Evolutionary conservation across 2,113 vertebrate genomes (phyloP).

Genomic region (Platycercus adscitus): DNA sequence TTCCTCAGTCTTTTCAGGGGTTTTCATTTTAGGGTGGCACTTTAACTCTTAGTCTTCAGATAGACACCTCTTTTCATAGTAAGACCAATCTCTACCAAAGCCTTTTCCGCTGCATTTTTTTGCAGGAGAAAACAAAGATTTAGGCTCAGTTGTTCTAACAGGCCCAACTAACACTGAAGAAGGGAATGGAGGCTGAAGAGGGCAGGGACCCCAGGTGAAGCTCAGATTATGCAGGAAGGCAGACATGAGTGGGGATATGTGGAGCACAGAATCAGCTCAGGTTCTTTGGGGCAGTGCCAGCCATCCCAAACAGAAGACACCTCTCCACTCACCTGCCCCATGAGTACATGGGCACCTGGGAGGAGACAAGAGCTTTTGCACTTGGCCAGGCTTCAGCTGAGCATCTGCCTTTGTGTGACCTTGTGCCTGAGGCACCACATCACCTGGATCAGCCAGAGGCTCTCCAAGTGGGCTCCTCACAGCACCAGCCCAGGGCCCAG

Average conservation of each 20-base stretch:
- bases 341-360: background rate
- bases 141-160: background rate
- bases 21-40: background rate
- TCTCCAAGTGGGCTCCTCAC: background rate
- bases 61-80: background rate
- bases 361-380: background rate
- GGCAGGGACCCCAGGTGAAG: background rate
- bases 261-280: background rate
- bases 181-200: background rate
- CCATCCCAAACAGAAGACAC: accelerated
- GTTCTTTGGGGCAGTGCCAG: background rate
- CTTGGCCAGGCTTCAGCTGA: background rate
- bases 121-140: background rate
- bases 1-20: background rate
- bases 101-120: background rate
- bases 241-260: background rate
- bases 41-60: background rate
- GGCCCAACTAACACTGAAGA: background rate
- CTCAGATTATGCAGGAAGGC: background rate
- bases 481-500: background rate
- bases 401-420: background rate
- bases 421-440: background rate
- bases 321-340: accelerated
- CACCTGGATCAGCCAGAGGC: background rate
- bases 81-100: background rate